Evolutionary conservation across 2,797 vertebrate species (phyloP).

Genomic region (Neostethus bicornis): DNA sequence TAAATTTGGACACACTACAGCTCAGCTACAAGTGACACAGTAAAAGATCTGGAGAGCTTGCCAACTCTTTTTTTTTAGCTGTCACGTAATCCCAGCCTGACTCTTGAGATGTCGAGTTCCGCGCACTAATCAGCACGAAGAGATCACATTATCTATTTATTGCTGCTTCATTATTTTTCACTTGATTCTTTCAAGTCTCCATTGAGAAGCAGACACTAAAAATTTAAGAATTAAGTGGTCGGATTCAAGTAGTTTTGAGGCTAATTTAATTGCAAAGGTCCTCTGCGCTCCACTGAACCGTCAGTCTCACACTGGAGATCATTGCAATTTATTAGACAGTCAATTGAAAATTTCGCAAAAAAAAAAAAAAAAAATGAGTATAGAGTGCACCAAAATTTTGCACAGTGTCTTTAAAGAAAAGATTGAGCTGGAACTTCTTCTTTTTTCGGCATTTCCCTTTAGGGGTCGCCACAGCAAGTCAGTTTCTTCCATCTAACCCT

Average conservation of each 20-base stretch:
- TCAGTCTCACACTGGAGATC: constrained; percentile 20
- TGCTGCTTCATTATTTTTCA: background rate
- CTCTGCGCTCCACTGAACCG: constrained; percentile 32
- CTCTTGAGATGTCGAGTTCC: background rate
- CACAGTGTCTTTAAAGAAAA: constrained; percentile 7
- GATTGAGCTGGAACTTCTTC: no score
- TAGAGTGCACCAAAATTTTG: constrained; percentile 26
- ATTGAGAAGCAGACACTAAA: background rate
- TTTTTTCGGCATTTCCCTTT: no score
- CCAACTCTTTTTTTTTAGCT: background rate
- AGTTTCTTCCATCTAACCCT: no score
- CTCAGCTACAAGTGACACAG: background rate
- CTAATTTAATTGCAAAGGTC: constrained; percentile 27
- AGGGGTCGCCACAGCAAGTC: no score
- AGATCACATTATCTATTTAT: background rate
- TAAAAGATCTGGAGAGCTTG: background rate
- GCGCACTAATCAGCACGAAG: background rate
- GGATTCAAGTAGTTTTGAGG: constrained; percentile 4
- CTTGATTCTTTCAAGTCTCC: background rate
- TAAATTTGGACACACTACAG: background rate
- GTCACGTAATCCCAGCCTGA: background rate
- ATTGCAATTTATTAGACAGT: constrained; percentile 24
- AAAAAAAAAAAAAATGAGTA: constrained; percentile 33
- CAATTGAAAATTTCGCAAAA: constrained; percentile 37
- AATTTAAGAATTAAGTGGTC: background rate